phyloP scores from a whole-genome alignment of 2,797 vertebrate species.

The Semaprochilodus insignis region DNA sequence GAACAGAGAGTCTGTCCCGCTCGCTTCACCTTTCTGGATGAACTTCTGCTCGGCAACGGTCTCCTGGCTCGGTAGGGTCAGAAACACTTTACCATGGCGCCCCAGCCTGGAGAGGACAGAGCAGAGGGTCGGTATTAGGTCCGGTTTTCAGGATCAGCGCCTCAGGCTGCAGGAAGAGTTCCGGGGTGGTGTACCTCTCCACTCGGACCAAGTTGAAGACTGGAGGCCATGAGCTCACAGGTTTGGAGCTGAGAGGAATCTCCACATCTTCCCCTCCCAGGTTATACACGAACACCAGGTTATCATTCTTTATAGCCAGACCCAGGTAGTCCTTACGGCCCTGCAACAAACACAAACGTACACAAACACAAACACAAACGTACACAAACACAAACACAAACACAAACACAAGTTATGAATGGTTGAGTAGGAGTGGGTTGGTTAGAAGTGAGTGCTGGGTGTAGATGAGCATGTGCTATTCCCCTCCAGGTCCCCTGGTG shows the following conservation, averaged over 20 bases:
- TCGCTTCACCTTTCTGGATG: constrained; percentile 91
- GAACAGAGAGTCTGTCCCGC: constrained; percentile 87
- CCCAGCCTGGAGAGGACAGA: constrained; percentile 80
- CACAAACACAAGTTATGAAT: constrained; percentile 45
- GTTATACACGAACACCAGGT: constrained; percentile 93
- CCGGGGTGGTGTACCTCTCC: constrained; percentile 82
- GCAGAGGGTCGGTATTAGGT: neutral
- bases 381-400: neutral
- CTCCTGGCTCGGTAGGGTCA: constrained; percentile 91
- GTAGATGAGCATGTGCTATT: neutral
- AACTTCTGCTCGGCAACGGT: constrained; percentile 95
- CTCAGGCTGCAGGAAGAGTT: too few species aligned
- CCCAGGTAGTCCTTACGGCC: constrained; percentile 92
- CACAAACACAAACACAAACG: neutral
- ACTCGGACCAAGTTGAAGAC: constrained; percentile 95
- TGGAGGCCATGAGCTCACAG: constrained; percentile 94
- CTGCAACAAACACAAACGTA: constrained; percentile 68
- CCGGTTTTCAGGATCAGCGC: too few species aligned
- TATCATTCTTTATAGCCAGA: constrained; percentile 95
- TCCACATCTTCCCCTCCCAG: constrained; percentile 90
- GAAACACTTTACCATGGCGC: constrained; percentile 92
- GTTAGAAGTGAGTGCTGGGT: neutral
- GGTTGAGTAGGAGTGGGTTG: neutral
- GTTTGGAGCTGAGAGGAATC: constrained; percentile 92
- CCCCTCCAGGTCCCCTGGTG: neutral